Percentiles rank a stretch among this genome's conserved stretches.
Conservation (phyloP, 2,888 invertebrate genomes). For the Allolobophora icterica region DNA sequence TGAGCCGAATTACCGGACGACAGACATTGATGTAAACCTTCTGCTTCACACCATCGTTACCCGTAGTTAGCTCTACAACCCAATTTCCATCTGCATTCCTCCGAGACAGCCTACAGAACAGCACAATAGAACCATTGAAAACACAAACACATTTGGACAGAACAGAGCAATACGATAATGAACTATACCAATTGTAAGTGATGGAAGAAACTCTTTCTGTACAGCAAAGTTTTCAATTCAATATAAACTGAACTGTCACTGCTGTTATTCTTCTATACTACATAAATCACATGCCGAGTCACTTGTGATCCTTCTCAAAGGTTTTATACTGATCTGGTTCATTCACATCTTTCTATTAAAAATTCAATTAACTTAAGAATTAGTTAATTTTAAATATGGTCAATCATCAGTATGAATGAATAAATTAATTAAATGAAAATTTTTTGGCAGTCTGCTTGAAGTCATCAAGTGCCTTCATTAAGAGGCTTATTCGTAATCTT, state of each 20-base stretch:
- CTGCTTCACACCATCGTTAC: not conserved
- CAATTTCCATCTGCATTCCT: slow-evolving; percentile 10
- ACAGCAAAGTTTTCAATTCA: not conserved
- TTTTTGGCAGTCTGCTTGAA: not conserved
- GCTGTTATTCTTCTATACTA: not conserved
- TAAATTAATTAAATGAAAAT: not conserved
- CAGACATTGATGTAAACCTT: slow-evolving; percentile 22
- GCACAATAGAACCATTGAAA: not conserved
- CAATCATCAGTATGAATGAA: not conserved
- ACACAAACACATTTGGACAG: not conserved
- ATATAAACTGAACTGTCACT: not conserved
- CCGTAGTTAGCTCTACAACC: not conserved
- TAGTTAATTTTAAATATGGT: not conserved
- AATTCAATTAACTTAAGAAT: not conserved
- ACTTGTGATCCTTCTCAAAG: not conserved
- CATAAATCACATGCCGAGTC: not conserved
- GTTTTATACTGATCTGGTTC: not conserved
- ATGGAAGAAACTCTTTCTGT: not conserved
- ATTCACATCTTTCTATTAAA: not conserved
- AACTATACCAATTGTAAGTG: not conserved
- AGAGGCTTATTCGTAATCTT: not conserved
- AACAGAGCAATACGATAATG: not conserved
- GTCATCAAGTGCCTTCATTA: not conserved
- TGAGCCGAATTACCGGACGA: not conserved
- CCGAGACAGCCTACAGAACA: slow-evolving; percentile 8